Conservation (phyloP, 1,140 invertebrate species). For the Lutraria rhynchaena region DNA sequence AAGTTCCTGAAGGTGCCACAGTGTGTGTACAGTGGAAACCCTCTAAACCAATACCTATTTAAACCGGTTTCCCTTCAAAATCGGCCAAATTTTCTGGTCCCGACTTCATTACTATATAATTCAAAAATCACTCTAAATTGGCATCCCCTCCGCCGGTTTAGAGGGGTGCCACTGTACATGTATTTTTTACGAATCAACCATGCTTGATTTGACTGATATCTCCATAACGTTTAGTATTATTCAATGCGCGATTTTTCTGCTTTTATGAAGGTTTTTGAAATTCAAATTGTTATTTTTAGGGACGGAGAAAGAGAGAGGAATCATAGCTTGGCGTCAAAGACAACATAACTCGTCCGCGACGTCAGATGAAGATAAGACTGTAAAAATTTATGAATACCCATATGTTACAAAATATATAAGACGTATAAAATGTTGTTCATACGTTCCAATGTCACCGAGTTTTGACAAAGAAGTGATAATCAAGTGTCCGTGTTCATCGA, state of each 20-base stretch:
- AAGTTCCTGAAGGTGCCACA: background rate
- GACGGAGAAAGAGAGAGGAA: conserved; percentile 57
- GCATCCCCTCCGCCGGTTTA: background rate
- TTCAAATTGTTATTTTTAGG: conserved; percentile 39
- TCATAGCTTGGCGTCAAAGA: conserved; percentile 57
- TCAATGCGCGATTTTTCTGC: background rate
- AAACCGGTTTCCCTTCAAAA: too few relatives aligned
- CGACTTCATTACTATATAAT: too few relatives aligned
- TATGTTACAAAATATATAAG: conserved; percentile 54
- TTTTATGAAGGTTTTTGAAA: background rate
- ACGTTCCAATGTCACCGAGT: conserved; percentile 60
- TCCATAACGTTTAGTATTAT: background rate
- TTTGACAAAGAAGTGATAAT: conserved; percentile 58
- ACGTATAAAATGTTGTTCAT: conserved; percentile 54
- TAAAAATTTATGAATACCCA: conserved; percentile 53
- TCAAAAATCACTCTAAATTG: too few relatives aligned
- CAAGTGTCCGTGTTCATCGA: conserved; percentile 47
- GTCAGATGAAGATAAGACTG: conserved; percentile 3
- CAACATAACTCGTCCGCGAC: background rate
- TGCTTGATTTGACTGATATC: background rate
- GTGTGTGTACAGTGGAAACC: too few relatives aligned
- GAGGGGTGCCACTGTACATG: background rate
- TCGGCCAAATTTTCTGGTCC: too few relatives aligned
- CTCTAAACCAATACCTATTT: too few relatives aligned
- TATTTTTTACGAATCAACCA: background rate